These are phyloP conservation scores for Datnioides undecimradiatus DNA, from an alignment of 2,113 vertebrate genomes.

Conservation along the genomic window DNA sequence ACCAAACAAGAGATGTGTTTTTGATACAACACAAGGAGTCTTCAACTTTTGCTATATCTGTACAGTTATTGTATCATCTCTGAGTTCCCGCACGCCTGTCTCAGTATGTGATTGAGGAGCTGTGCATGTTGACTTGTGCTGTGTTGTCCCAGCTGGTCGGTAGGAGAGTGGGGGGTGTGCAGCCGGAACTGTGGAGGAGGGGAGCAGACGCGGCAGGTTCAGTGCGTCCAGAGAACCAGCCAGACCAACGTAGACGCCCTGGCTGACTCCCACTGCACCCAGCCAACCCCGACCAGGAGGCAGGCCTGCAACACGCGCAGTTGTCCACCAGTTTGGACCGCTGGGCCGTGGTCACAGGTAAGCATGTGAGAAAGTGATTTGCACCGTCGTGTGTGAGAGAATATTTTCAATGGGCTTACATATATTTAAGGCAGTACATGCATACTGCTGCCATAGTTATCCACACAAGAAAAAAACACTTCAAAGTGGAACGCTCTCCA, in stretches of 20 bases:
- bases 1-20: neutral
- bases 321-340: constrained; percentile 88
- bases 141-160: constrained; percentile 86
- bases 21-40: neutral
- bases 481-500: constrained; percentile 11
- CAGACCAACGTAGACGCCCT: constrained; percentile 71
- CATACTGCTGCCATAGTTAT: neutral
- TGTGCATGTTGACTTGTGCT: constrained; percentile 63
- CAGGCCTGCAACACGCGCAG: constrained; percentile 84
- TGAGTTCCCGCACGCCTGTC: constrained; percentile 42
- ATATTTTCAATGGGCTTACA: neutral
- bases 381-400: neutral
- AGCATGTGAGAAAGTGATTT: constrained; percentile 35
- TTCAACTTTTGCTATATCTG: constrained; percentile 1
- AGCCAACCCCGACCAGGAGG: constrained; percentile 70
- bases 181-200: constrained; percentile 88
- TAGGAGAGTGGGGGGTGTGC: constrained; percentile 89
- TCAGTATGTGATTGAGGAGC: constrained; percentile 46
- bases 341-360: constrained; percentile 90
- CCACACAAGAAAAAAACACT: constrained; percentile 9
- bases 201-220: constrained; percentile 83
- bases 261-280: constrained; percentile 77
- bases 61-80: constrained; percentile 29
- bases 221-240: constrained; percentile 81
- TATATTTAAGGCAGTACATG: neutral